Percentiles rank a stretch among this genome's conserved stretches.
These are phyloP conservation scores for Eidolon dupreanum DNA, from an alignment of 2,797 vertebrate genomes.

Conservation along the genomic window DNA sequence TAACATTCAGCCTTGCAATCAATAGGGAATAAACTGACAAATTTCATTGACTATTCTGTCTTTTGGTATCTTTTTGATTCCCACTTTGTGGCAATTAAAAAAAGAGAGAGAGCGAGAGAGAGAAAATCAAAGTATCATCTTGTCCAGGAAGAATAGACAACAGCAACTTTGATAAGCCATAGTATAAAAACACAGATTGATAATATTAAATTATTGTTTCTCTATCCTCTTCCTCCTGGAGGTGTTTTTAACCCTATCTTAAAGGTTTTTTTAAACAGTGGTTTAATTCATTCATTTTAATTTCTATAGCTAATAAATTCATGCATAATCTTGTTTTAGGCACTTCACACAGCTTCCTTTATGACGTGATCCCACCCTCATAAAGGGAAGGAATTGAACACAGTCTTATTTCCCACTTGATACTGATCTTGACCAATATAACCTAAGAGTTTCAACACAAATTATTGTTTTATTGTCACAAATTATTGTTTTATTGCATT, in stretches of 20 bases:
- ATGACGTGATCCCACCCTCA: not conserved
- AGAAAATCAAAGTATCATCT: not conserved
- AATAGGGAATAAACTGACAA: not conserved
- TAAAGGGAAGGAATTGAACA: not conserved
- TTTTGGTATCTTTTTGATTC: not conserved
- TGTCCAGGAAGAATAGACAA: not conserved
- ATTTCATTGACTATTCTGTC: not conserved
- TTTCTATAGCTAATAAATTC: not conserved
- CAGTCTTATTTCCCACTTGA: not conserved
- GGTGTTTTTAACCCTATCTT: not conserved
- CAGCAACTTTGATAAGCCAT: not conserved
- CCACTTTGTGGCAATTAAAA: not conserved
- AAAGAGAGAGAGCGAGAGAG: not conserved
- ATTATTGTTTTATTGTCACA: not conserved
- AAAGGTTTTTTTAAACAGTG: not conserved
- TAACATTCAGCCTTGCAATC: not conserved
- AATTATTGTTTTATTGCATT: not conserved
- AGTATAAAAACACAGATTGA: not conserved
- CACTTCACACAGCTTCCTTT: not conserved
- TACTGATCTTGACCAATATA: not conserved
- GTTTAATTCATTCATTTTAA: not conserved
- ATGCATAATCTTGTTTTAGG: not conserved
- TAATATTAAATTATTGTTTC: not conserved
- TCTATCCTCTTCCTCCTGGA: not conserved
- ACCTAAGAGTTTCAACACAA: not conserved